These are phyloP conservation scores for Pangasius mekongensis DNA, from an alignment of 2,797 vertebrate species.

Conservation along the genomic window DNA sequence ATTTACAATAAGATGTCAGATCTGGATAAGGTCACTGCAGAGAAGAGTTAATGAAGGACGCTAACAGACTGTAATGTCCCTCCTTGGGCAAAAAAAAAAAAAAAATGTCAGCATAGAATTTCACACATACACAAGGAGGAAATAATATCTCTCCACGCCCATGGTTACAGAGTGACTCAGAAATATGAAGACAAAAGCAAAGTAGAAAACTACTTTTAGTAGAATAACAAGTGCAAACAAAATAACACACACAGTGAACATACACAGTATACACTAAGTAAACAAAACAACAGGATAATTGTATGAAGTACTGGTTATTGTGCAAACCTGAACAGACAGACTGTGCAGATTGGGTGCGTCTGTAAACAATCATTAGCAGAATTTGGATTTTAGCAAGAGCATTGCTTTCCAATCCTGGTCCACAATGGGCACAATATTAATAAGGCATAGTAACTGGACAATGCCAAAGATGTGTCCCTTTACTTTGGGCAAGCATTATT, in stretches of 20 bases:
- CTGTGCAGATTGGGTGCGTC: background rate
- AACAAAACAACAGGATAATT: background rate
- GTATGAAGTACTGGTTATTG: background rate
- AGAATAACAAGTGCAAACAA: background rate
- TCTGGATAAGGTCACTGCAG: background rate
- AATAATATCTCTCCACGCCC: background rate
- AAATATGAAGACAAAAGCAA: background rate
- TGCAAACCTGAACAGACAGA: background rate
- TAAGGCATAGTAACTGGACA: background rate
- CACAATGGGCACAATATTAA: background rate
- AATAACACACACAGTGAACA: background rate
- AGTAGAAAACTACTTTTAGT: background rate
- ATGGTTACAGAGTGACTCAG: background rate
- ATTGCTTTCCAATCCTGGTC: background rate
- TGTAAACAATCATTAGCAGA: background rate
- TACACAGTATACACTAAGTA: background rate
- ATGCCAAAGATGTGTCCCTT: background rate
- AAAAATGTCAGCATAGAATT: background rate
- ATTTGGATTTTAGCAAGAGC: background rate
- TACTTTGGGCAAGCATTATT: background rate
- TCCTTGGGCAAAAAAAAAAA: background rate
- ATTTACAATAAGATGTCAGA: slow-evolving; percentile 25
- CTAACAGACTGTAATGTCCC: slow-evolving; percentile 3
- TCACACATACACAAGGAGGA: background rate
- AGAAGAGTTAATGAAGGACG: background rate